phyloP scores from a whole-genome alignment of 2,888 invertebrate genomes.

The Pollenia angustigena region DNA sequence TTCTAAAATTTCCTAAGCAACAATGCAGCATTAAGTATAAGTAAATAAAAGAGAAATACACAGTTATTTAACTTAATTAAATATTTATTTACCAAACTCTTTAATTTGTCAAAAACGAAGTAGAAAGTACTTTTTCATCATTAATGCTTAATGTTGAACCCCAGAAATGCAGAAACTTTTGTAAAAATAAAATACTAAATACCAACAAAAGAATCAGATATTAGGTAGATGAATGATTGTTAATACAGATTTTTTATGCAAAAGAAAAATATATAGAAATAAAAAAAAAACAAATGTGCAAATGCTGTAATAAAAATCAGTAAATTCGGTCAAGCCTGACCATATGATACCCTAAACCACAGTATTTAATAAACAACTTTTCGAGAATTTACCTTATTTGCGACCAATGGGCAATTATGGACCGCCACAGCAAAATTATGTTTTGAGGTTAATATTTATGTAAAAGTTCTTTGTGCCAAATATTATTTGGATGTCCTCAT shows the following conservation, averaged over 20 bases:
- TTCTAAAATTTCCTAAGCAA: background rate
- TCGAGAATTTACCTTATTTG: too few species aligned
- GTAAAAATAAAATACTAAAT: background rate
- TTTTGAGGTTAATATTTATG: too few species aligned
- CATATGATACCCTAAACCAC: too few species aligned
- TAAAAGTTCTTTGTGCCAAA: too few species aligned
- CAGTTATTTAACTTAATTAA: background rate
- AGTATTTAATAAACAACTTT: too few species aligned
- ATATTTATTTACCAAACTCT: background rate
- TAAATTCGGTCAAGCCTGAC: too few species aligned
- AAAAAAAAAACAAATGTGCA: too few species aligned
- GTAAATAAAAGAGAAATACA: background rate
- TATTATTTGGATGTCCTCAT: too few species aligned
- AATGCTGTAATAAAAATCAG: too few species aligned
- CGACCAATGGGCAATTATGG: too few species aligned
- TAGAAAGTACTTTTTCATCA: too few species aligned
- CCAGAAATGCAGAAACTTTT: background rate
- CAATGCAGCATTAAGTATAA: background rate
- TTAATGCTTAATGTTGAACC: background rate
- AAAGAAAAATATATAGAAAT: background rate
- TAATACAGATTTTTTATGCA: background rate
- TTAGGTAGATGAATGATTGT: slow-evolving; percentile 8
- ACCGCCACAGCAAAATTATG: too few species aligned
- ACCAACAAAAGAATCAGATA: background rate
- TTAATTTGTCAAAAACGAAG: background rate